A percentile compares a stretch with the other conserved stretches of the same genome.
phyloP scores from a whole-genome alignment of 1,140 invertebrate species.

The Akabosia matsudoensis region DNA sequence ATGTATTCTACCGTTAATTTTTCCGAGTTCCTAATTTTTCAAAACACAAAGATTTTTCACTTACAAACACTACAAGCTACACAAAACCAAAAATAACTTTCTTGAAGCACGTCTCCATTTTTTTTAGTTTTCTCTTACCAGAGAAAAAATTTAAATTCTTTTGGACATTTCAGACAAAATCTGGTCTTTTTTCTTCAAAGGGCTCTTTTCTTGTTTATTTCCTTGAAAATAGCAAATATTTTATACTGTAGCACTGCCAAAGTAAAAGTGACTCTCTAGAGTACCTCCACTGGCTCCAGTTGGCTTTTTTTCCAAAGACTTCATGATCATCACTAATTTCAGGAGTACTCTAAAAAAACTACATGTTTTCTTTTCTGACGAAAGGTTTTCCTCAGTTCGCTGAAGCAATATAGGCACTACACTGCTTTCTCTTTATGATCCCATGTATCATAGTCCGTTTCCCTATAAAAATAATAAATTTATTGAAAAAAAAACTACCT shows the following conservation, averaged over 20 bases:
- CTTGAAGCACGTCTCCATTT: not conserved
- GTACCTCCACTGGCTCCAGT: slow-evolving; percentile 10
- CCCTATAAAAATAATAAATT: too few relatives aligned
- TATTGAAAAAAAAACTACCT: too few relatives aligned
- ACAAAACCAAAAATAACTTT: too few relatives aligned
- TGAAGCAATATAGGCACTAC: too few relatives aligned
- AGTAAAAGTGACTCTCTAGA: not conserved
- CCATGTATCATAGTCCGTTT: too few relatives aligned
- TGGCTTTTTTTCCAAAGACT: not conserved
- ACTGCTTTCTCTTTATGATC: too few relatives aligned
- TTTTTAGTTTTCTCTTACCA: not conserved
- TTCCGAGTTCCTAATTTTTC: not conserved
- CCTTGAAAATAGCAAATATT: not conserved
- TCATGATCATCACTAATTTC: not conserved
- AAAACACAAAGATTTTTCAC: not conserved
- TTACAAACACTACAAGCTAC: too few relatives aligned
- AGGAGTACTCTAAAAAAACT: too few relatives aligned
- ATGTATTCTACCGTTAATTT: not conserved
- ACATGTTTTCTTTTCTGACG: too few relatives aligned
- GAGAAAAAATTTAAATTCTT: not conserved
- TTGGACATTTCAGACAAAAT: not conserved
- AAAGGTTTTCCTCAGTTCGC: too few relatives aligned
- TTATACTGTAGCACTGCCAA: slow-evolving; percentile 4
- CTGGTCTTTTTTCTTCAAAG: too few relatives aligned
- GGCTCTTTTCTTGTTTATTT: not conserved